phyloP scores from a whole-genome alignment of 64 coral and sea anemone genomes.

The Stichodactyla mertensii region DNA sequence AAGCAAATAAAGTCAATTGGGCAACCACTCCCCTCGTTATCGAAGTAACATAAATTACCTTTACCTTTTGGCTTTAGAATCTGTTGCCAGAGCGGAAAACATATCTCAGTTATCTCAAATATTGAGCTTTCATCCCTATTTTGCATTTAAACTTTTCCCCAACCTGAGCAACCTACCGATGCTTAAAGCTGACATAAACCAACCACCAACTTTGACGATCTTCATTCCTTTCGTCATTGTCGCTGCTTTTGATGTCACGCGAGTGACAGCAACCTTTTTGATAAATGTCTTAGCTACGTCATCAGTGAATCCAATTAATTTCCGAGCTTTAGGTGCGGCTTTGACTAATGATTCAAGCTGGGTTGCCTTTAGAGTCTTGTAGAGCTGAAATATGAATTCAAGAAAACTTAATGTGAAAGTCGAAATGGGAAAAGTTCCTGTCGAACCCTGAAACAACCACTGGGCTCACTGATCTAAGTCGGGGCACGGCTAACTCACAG shows the following conservation, averaged over 20 bases:
- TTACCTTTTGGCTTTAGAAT: no score
- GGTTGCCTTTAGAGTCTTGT: constrained; percentile 13
- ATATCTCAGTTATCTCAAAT: no score
- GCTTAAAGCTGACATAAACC: background rate
- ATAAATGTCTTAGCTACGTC: background rate
- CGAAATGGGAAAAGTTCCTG: no score
- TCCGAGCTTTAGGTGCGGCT: background rate
- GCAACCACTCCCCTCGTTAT: no score
- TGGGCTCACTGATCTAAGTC: no score
- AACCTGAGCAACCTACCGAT: background rate
- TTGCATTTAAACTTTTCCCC: background rate
- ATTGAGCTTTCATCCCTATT: background rate
- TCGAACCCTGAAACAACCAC: background rate
- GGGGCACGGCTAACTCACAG: no score
- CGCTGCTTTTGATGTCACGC: background rate
- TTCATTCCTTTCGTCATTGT: background rate
- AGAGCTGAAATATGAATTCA: background rate
- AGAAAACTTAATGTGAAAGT: background rate
- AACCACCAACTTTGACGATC: background rate
- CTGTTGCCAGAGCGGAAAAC: no score
- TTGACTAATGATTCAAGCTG: background rate
- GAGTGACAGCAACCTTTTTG: background rate
- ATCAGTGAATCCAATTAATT: background rate
- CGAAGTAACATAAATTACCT: no score
- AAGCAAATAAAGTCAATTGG: no score